phyloP scores from a whole-genome alignment of 2,797 vertebrate genomes.

The Acrocephalus scirpaceus region DNA sequence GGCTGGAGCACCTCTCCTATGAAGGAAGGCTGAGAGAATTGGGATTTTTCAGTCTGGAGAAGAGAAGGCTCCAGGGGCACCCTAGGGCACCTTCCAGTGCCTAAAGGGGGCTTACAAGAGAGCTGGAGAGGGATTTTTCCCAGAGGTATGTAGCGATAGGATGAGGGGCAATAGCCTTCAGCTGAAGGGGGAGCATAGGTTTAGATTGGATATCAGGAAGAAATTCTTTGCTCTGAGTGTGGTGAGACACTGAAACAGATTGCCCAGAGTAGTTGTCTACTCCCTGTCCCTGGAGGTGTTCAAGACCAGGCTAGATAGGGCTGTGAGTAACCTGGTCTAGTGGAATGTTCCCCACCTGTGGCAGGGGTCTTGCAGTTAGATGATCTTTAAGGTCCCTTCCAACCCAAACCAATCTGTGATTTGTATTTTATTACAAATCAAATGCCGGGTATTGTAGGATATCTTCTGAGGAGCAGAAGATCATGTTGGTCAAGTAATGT shows the following conservation, averaged over 20 bases:
- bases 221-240: background rate
- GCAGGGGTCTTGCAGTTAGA: background rate
- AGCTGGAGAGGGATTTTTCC: background rate
- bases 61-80: background rate
- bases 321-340: background rate
- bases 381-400: background rate
- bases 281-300: background rate
- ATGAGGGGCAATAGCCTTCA: background rate
- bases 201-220: background rate
- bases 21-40: background rate
- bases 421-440: background rate
- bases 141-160: background rate
- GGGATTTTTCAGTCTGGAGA: background rate
- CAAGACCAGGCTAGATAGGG: background rate
- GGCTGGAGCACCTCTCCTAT: background rate
- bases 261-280: background rate
- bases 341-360: background rate
- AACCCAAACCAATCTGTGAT: background rate
- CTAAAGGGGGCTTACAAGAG: background rate
- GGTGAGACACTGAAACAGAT: background rate
- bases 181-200: background rate
- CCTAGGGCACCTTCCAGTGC: background rate
- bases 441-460: background rate
- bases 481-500: background rate
- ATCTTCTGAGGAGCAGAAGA: background rate